Conservation (phyloP, 2,888 invertebrate species). For the Protonemura montana region DNA sequence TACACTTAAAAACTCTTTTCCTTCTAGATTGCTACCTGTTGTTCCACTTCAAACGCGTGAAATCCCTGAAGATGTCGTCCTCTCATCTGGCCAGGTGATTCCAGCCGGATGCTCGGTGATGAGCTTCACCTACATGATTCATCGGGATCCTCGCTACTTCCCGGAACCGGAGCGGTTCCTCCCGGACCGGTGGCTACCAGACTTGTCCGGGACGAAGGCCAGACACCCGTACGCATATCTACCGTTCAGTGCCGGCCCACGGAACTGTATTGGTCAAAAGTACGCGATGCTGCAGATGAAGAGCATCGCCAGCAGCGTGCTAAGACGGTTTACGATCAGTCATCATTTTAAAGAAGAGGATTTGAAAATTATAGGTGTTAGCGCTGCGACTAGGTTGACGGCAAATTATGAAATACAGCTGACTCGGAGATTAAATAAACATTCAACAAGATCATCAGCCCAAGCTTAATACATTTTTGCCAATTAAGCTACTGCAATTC, state of each 20-base stretch:
- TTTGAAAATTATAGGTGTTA: too few species aligned
- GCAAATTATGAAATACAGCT: too few species aligned
- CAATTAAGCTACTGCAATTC: too few species aligned
- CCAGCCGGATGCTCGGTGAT: conserved; percentile 45
- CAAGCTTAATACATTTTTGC: too few species aligned
- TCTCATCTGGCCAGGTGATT: conserved; percentile 40
- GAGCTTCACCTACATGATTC: conserved; percentile 46
- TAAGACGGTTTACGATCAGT: conserved; percentile 43
- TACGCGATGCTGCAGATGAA: conserved; percentile 50
- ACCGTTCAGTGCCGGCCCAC: background rate
- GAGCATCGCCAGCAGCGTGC: conserved; percentile 48
- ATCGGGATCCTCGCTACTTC: conserved; percentile 47
- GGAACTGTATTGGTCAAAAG: background rate
- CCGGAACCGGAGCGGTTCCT: conserved; percentile 47
- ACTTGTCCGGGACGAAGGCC: too few species aligned
- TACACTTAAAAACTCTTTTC: background rate
- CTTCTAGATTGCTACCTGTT: conserved; percentile 46
- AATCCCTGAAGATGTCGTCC: conserved; percentile 42
- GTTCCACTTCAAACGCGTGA: conserved; percentile 45
- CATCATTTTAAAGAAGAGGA: background rate
- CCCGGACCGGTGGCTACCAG: conserved; percentile 49
- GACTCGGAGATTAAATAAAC: too few species aligned
- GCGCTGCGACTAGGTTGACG: too few species aligned
- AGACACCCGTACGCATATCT: conserved; percentile 47
- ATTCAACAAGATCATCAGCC: too few species aligned